Conservation (phyloP, 2,797 vertebrate species). For the Hyperoplus lanceolatus region DNA sequence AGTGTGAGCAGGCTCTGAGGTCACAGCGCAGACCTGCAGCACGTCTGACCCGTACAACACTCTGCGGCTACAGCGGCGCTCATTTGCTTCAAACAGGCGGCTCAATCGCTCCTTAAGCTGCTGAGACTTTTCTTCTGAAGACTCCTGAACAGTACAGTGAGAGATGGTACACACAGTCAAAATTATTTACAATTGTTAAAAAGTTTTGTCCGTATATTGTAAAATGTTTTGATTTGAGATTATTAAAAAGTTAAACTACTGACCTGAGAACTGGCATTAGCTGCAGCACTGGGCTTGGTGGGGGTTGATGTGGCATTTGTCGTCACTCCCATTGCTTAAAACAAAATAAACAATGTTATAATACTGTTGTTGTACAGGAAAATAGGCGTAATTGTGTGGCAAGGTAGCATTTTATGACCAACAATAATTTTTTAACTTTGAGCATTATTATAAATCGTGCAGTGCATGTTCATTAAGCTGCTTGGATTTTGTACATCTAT, state of each 20-base stretch:
- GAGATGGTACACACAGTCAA: neutral
- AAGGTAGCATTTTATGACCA: neutral
- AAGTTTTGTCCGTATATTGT: neutral
- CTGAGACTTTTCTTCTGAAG: slow-evolving; percentile 88
- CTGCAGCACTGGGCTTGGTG: slow-evolving; percentile 63
- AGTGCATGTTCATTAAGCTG: no score
- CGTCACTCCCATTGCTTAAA: slow-evolving; percentile 58
- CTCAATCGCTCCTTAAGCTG: slow-evolving; percentile 91
- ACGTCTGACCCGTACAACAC: slow-evolving; percentile 93
- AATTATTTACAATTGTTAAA: neutral
- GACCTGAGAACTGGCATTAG: slow-evolving; percentile 73
- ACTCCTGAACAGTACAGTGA: slow-evolving; percentile 82
- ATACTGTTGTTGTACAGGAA: neutral
- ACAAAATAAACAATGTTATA: slow-evolving; percentile 29
- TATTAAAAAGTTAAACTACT: slow-evolving; percentile 25
- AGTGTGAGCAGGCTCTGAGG: slow-evolving; percentile 48
- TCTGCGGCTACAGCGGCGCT: slow-evolving; percentile 88
- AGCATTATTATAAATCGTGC: neutral
- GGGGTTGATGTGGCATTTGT: slow-evolving; percentile 72
- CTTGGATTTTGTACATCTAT: no score
- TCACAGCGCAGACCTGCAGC: slow-evolving; percentile 85
- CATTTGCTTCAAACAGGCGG: slow-evolving; percentile 90
- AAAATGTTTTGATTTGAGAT: neutral
- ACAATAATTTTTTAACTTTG: neutral
- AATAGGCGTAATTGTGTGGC: neutral